phyloP scores from a whole-genome alignment of 2,113 vertebrate species.

The Narcine bancroftii region DNA sequence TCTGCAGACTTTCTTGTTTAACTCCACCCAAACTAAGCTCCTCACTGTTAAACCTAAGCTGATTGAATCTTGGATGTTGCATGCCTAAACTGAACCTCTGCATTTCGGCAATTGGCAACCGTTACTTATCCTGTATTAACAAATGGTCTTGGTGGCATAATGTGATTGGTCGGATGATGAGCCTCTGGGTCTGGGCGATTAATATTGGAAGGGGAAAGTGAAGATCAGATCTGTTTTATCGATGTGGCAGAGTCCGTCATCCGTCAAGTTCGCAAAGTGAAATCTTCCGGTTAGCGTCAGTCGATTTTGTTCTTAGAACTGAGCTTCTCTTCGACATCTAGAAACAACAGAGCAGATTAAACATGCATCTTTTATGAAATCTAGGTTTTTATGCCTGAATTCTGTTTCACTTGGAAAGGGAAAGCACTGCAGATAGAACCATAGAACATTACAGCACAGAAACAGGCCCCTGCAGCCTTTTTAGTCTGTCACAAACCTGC shows the following conservation, averaged over 20 bases:
- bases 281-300: background rate
- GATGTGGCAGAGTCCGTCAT: background rate
- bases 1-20: too few relatives aligned
- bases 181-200: background rate
- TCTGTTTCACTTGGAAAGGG: too few relatives aligned
- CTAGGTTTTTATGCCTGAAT: too few relatives aligned
- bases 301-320: background rate
- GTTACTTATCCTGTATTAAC: background rate
- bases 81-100: slow-evolving; percentile 7
- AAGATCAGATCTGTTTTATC: background rate
- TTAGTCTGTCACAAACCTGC: too few relatives aligned
- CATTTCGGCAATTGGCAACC: background rate
- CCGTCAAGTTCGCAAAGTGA: background rate
- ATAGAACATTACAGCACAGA: too few relatives aligned
- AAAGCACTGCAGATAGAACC: too few relatives aligned
- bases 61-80: too few relatives aligned
- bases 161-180: slow-evolving; percentile 11
- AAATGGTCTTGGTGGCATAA: slow-evolving; percentile 1
- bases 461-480: too few relatives aligned
- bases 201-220: background rate
- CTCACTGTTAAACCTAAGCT: too few relatives aligned
- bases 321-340: slow-evolving; percentile 4
- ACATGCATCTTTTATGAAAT: background rate
- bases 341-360: background rate
- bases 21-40: too few relatives aligned